Evolutionary conservation across 2,113 vertebrate genomes (phyloP).

Genomic region (Eulemur rufifrons): DNA sequence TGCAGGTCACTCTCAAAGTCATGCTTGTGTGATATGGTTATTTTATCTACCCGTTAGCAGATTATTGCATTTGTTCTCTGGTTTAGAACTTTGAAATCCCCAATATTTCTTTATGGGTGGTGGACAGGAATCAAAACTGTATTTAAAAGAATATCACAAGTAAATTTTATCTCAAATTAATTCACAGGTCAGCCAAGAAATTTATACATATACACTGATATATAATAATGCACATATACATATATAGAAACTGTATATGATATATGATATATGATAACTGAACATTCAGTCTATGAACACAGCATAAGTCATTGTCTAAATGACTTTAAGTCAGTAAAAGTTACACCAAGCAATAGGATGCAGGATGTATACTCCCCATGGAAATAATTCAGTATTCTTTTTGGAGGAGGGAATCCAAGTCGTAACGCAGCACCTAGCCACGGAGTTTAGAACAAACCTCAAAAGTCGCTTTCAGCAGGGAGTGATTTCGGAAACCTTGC

Average conservation of each 20-base stretch:
- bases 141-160: background rate
- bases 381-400: background rate
- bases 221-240: too few species aligned
- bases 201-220: background rate
- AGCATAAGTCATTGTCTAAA: background rate
- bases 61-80: background rate
- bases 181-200: background rate
- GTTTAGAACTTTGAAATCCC: background rate
- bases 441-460: background rate
- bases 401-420: background rate
- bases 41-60: background rate
- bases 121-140: background rate
- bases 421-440: background rate
- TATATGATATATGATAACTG: background rate
- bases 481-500: background rate
- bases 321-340: background rate
- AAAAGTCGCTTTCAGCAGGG: background rate
- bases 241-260: too few species aligned
- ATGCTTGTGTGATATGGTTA: background rate
- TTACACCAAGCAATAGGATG: background rate
- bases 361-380: background rate
- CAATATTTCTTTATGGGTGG: background rate
- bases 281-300: background rate
- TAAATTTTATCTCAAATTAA: background rate
- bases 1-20: background rate